A percentile compares a stretch with the other conserved stretches of the same genome.
Evolutionary conservation across 92 coral and sea anemone genomes (phyloP).

Genomic region (Metridium senile): DNA sequence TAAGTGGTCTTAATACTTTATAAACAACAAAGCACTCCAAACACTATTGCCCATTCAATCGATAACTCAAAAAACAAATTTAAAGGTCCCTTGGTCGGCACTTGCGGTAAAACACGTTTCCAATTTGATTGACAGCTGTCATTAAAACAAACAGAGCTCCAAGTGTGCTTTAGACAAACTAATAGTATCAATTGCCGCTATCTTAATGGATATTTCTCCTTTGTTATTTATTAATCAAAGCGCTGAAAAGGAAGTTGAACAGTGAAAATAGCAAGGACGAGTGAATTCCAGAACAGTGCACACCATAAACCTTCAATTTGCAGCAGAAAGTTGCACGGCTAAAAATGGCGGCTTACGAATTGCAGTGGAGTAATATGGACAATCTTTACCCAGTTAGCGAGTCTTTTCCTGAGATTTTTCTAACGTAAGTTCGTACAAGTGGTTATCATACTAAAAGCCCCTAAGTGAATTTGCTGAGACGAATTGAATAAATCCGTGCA

Average conservation of each 20-base stretch:
- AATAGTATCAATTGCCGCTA: background rate
- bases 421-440: constrained; percentile 19
- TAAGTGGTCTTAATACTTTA: background rate
- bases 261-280: background rate
- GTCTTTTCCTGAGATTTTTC: constrained; percentile 29
- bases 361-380: constrained; percentile 3
- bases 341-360: constrained; percentile 14
- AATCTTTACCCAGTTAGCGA: constrained; percentile 30
- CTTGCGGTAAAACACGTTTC: constrained; percentile 41
- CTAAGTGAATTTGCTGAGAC: constrained; percentile 4
- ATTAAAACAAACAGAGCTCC: background rate
- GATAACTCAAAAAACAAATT: too few species aligned
- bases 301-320: background rate
- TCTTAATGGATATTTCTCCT: constrained; percentile 18
- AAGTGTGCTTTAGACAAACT: constrained; percentile 17
- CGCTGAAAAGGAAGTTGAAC: constrained; percentile 34
- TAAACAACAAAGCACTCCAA: background rate
- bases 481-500: constrained; percentile 2
- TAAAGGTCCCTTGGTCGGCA: too few species aligned
- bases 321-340: background rate
- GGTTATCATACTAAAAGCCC: background rate
- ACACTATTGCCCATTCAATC: too few species aligned
- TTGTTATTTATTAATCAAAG: background rate
- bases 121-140: constrained; percentile 26
- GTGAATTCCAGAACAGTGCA: constrained; percentile 9